Evolutionary conservation across 1,140 invertebrate species (phyloP).

Genomic region (Drosophila mojavensis): DNA sequence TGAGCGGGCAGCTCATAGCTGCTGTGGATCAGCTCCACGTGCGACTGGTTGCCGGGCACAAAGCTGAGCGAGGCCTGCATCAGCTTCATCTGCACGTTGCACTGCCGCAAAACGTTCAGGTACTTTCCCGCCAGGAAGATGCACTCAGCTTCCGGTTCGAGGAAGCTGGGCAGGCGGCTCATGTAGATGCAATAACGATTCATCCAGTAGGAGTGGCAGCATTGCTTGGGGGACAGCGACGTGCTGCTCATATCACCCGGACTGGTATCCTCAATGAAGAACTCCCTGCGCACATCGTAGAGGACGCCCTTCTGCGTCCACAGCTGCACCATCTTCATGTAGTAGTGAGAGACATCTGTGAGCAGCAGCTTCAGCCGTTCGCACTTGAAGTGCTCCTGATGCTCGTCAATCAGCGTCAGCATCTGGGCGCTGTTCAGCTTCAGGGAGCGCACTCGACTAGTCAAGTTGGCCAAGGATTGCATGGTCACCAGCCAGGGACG

Average conservation of each 20-base stretch:
- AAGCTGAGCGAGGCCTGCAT: constrained; percentile 49
- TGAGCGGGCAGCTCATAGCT: constrained; percentile 56
- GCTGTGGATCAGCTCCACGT: constrained; percentile 36
- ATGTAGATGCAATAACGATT: constrained; percentile 39
- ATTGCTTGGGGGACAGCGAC: constrained; percentile 49
- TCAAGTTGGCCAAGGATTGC: constrained; percentile 34
- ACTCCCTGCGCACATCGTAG: constrained; percentile 52
- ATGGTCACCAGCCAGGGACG: constrained; percentile 57
- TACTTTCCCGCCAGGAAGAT: constrained; percentile 66
- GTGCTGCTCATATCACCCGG: constrained; percentile 53
- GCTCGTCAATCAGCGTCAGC: constrained; percentile 48
- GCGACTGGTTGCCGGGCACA: neutral
- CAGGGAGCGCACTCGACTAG: constrained; percentile 7
- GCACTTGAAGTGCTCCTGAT: constrained; percentile 24
- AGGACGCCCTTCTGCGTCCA: constrained; percentile 66
- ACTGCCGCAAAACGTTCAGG: constrained; percentile 62
- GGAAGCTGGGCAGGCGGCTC: constrained; percentile 51
- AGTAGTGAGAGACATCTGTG: constrained; percentile 24
- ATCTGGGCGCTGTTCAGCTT: constrained; percentile 42
- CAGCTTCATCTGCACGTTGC: constrained; percentile 53
- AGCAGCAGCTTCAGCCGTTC: constrained; percentile 23
- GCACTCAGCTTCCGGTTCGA: constrained; percentile 14
- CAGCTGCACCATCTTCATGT: constrained; percentile 72
- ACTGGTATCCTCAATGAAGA: constrained; percentile 58
- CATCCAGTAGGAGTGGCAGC: constrained; percentile 59